These are phyloP conservation scores for Hephaestus fuliginosus DNA, from an alignment of 2,797 vertebrate genomes.

Conservation along the genomic window DNA sequence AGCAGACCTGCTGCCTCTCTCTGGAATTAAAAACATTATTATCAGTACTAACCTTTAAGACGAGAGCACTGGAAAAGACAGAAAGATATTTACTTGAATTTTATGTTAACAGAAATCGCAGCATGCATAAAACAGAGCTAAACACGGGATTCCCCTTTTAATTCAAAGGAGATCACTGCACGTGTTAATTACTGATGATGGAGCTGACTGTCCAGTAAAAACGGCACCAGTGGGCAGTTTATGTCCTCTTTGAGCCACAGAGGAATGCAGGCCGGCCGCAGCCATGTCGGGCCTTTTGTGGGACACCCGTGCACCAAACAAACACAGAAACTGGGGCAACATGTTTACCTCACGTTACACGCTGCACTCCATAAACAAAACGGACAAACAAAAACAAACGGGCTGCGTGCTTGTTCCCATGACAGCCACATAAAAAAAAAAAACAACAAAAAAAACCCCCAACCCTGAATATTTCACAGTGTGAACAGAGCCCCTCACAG, in stretches of 20 bases:
- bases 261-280: constrained; percentile 78
- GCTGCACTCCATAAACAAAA: constrained; percentile 61
- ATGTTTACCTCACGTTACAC: constrained; percentile 72
- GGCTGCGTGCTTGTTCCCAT: constrained; percentile 61
- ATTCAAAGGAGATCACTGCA: constrained; percentile 38
- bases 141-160: constrained; percentile 6
- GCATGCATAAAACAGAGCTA: constrained; percentile 20
- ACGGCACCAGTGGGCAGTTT: constrained; percentile 56
- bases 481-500: constrained; percentile 28
- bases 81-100: background rate
- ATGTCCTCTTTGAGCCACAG: constrained; percentile 61
- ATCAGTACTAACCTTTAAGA: constrained; percentile 47
- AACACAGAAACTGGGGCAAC: constrained; percentile 78
- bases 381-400: constrained; percentile 47
- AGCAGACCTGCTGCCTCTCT: constrained; percentile 61
- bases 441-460: constrained; percentile 41
- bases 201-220: constrained; percentile 52
- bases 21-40: constrained; percentile 60
- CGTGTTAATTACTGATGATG: constrained; percentile 63
- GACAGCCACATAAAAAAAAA: constrained; percentile 31
- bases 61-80: constrained; percentile 29
- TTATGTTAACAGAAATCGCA: constrained; percentile 12
- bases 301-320: constrained; percentile 71
- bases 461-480: constrained; percentile 46
- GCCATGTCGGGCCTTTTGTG: constrained; percentile 74